These are phyloP conservation scores for Prolemur simus DNA, from an alignment of 2,113 vertebrate species.

Conservation along the genomic window DNA sequence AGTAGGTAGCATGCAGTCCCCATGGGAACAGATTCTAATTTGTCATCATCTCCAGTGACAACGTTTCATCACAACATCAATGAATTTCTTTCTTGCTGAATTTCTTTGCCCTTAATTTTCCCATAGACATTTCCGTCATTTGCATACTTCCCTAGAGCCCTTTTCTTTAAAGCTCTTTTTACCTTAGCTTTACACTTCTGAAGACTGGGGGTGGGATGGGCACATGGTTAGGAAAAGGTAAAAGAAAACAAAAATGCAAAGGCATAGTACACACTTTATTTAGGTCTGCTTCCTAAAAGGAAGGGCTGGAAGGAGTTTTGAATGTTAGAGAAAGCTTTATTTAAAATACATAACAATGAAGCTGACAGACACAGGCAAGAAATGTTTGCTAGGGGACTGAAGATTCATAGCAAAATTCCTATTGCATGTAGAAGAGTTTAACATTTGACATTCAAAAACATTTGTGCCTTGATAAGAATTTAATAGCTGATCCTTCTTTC, in stretches of 20 bases:
- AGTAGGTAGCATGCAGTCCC: constrained; percentile 75
- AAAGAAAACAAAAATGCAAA: constrained; percentile 61
- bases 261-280: constrained; percentile 75
- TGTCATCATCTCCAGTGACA: constrained; percentile 82
- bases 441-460: constrained; percentile 66
- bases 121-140: constrained; percentile 77
- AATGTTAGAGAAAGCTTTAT: constrained; percentile 63
- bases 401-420: constrained; percentile 45
- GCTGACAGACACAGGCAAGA: constrained; percentile 65
- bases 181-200: constrained; percentile 77
- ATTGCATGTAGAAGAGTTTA: constrained; percentile 29
- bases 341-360: constrained; percentile 76
- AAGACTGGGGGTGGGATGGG: constrained; percentile 59
- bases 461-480: constrained; percentile 47
- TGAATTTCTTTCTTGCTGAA: constrained; percentile 72
- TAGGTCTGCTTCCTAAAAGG: constrained; percentile 75
- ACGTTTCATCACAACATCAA: constrained; percentile 84
- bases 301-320: constrained; percentile 55
- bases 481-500: background rate
- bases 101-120: constrained; percentile 77
- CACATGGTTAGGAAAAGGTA: background rate
- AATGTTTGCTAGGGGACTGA: constrained; percentile 32
- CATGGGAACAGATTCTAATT: constrained; percentile 79
- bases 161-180: constrained; percentile 54
- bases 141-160: constrained; percentile 77